These are phyloP conservation scores for Hypotaenidia philippensis DNA, from an alignment of 2,797 vertebrate genomes.

Conservation along the genomic window DNA sequence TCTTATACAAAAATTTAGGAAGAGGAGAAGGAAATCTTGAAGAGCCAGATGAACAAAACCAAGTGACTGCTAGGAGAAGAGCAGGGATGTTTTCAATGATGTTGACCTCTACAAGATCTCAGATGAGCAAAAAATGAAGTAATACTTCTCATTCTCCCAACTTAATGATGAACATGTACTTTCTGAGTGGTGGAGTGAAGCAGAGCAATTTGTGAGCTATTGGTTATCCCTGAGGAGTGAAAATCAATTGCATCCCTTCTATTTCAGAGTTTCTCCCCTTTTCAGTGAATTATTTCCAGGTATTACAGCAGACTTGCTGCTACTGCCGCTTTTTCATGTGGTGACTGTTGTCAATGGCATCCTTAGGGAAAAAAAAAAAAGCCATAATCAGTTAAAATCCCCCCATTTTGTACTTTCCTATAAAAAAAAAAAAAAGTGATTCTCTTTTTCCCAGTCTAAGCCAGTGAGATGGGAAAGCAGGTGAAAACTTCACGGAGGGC, in stretches of 20 bases:
- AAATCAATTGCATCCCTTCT: constrained; percentile 36
- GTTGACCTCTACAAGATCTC: constrained; percentile 21
- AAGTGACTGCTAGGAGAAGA: not conserved
- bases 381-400: not conserved
- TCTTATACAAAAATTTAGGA: not conserved
- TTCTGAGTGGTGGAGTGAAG: not conserved
- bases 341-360: not conserved
- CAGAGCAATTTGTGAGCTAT: constrained; percentile 36
- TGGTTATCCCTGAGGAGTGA: not conserved
- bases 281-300: not conserved
- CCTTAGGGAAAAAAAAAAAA: not conserved
- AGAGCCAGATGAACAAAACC: not conserved
- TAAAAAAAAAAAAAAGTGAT: not conserved
- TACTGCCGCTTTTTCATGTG: not conserved
- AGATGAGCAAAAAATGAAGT: constrained; percentile 38
- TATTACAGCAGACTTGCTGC: not conserved
- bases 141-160: constrained; percentile 10
- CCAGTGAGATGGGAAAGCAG: not conserved
- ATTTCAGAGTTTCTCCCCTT: constrained; percentile 6
- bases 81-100: not conserved
- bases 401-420: not conserved
- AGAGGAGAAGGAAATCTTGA: not conserved
- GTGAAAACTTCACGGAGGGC: not conserved
- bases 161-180: constrained; percentile 1
- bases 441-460: not conserved